Evolutionary conservation across 2,888 invertebrate genomes (phyloP).

Genomic region (Scaptomyza cyrtandrae): DNA sequence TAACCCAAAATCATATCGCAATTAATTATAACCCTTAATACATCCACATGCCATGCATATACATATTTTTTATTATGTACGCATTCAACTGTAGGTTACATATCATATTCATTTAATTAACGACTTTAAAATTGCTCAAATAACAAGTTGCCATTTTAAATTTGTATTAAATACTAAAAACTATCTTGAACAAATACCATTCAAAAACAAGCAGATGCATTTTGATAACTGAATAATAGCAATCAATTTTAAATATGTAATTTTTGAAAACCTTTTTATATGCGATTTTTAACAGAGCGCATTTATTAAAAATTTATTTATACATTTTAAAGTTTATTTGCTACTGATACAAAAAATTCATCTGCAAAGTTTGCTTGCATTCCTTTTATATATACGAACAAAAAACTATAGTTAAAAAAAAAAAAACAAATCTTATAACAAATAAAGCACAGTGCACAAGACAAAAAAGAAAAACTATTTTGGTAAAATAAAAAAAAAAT

Average conservation of each 20-base stretch:
- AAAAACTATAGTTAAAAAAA: neutral
- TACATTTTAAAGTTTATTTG: slow-evolving; percentile 32
- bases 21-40: neutral
- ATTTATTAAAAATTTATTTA: slow-evolving; percentile 33
- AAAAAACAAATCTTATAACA: slow-evolving; percentile 6
- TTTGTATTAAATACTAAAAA: slow-evolving; percentile 19
- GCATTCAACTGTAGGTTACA: slow-evolving; percentile 6
- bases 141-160: slow-evolving; percentile 31
- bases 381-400: neutral
- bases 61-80: slow-evolving; percentile 4
- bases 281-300: slow-evolving; percentile 33
- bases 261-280: slow-evolving; percentile 31
- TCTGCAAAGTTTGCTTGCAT: slow-evolving; percentile 1
- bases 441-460: slow-evolving; percentile 23
- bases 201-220: neutral
- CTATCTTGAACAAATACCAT: slow-evolving; percentile 3
- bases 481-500: neutral
- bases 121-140: slow-evolving; percentile 24
- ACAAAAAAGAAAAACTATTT: slow-evolving; percentile 1
- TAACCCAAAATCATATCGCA: neutral
- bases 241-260: slow-evolving; percentile 48
- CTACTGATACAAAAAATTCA: neutral
- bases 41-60: neutral
- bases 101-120: slow-evolving; percentile 7
- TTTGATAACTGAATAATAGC: neutral